These are phyloP conservation scores for Ceratina japonica DNA, from an alignment of 1,140 invertebrate genomes.

Conservation along the genomic window DNA sequence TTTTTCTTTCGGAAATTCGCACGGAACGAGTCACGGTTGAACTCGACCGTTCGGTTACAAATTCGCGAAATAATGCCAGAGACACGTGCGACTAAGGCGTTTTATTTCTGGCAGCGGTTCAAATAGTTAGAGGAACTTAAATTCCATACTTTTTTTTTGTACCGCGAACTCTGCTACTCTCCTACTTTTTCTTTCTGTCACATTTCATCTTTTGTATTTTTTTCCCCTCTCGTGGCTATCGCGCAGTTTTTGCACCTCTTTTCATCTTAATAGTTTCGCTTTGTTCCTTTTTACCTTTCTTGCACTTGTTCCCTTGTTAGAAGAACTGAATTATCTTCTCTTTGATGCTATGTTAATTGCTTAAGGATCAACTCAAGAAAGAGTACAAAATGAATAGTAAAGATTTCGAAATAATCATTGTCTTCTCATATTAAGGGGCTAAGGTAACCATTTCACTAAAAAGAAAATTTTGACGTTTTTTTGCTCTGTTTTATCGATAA, in stretches of 20 bases:
- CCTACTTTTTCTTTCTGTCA: background rate
- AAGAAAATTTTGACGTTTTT: too few relatives aligned
- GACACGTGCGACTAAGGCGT: constrained; percentile 5
- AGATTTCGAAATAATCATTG: too few relatives aligned
- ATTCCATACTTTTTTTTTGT: constrained; percentile 58
- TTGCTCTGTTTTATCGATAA: too few relatives aligned
- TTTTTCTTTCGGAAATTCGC: constrained; percentile 7
- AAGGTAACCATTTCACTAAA: too few relatives aligned
- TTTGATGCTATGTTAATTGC: too few relatives aligned
- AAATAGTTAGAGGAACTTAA: constrained; percentile 72
- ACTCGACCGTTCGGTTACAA: constrained; percentile 23
- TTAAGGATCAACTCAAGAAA: too few relatives aligned
- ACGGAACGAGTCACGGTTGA: constrained; percentile 5
- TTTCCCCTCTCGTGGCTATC: background rate
- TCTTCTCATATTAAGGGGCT: too few relatives aligned
- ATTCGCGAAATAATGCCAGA: constrained; percentile 64
- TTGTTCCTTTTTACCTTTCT: background rate
- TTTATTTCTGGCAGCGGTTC: constrained; percentile 69
- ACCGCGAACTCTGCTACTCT: constrained; percentile 38
- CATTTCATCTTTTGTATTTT: background rate
- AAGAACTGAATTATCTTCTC: too few relatives aligned
- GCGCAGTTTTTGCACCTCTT: background rate
- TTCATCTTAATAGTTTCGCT: background rate
- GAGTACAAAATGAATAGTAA: too few relatives aligned
- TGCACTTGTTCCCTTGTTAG: background rate